Conservation (phyloP, 23 tunicate genomes). For the Aplidium turbinatum region DNA sequence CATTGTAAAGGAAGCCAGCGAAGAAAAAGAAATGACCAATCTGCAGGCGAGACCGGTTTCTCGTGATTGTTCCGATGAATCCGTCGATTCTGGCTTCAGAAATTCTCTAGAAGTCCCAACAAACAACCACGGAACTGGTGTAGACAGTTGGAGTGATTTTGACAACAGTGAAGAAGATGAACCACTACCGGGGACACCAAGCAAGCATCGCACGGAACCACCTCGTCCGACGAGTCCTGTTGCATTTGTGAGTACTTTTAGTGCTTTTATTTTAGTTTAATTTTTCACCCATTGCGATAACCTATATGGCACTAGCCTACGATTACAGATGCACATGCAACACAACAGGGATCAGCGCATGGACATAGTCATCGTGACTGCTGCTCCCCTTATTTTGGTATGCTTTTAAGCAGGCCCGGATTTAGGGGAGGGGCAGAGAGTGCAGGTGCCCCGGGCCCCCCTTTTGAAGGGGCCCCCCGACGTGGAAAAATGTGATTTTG, state of each 20-base stretch:
- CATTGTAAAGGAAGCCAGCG: constrained; percentile 37
- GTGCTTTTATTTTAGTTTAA: not conserved
- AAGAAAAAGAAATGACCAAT: constrained; percentile 13
- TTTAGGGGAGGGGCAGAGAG: no score
- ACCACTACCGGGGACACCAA: constrained; percentile 9
- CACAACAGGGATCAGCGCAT: no score
- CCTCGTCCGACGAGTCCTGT: constrained; percentile 10
- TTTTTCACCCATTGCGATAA: no score
- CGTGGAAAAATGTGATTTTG: no score
- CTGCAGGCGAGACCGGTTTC: not conserved
- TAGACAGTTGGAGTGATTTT: constrained; percentile 56
- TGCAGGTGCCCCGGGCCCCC: no score
- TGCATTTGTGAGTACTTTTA: constrained; percentile 14
- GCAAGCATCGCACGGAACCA: not conserved
- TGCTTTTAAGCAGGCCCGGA: no score
- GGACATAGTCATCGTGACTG: no score
- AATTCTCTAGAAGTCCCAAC: constrained; percentile 69
- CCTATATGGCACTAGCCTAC: no score
- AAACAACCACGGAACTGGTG: constrained; percentile 6
- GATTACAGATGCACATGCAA: no score
- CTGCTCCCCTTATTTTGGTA: no score
- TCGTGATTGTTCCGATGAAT: not conserved
- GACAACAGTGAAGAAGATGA: constrained; percentile 64
- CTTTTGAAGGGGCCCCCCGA: no score
- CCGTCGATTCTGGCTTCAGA: constrained; percentile 29